These are phyloP conservation scores for Electrona antarctica DNA, from an alignment of 2,113 vertebrate genomes.

Conservation along the genomic window DNA sequence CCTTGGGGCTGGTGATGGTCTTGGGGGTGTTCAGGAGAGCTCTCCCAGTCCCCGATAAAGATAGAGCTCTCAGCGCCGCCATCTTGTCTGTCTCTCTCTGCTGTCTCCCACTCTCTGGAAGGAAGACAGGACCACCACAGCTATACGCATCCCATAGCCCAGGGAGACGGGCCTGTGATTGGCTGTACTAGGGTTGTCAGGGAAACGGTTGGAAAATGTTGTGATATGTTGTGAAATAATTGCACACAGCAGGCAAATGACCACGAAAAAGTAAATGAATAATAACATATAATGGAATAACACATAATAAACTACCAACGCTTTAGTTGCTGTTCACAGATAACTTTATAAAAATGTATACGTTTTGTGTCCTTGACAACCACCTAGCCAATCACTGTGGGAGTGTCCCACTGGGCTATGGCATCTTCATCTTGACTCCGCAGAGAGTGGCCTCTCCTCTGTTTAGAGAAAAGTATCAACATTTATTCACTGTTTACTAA, in stretches of 20 bases:
- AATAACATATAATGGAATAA: not conserved
- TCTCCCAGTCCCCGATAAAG: slow-evolving; percentile 71
- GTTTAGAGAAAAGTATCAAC: no score
- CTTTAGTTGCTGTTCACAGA: no score
- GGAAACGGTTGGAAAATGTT: not conserved
- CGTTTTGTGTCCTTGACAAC: no score
- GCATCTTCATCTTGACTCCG: no score
- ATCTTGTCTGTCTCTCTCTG: slow-evolving; percentile 62
- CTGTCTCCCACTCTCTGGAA: not conserved
- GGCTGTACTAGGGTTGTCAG: not conserved
- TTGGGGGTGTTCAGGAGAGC: slow-evolving; percentile 70
- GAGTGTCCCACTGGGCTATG: no score
- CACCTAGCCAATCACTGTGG: no score
- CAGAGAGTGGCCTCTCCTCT: no score
- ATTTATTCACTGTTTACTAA: no score
- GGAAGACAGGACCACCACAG: not conserved
- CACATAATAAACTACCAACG: no score
- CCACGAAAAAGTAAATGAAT: not conserved
- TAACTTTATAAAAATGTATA: no score
- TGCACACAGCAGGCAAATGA: not conserved
- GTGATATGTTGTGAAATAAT: not conserved
- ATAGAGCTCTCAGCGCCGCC: slow-evolving; percentile 77
- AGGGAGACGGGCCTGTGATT: not conserved
- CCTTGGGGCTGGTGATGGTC: slow-evolving; percentile 61
- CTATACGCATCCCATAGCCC: not conserved